Conservation (phyloP, 2,113 vertebrate species). For the Rhegmatorhina hoffmannsi region DNA sequence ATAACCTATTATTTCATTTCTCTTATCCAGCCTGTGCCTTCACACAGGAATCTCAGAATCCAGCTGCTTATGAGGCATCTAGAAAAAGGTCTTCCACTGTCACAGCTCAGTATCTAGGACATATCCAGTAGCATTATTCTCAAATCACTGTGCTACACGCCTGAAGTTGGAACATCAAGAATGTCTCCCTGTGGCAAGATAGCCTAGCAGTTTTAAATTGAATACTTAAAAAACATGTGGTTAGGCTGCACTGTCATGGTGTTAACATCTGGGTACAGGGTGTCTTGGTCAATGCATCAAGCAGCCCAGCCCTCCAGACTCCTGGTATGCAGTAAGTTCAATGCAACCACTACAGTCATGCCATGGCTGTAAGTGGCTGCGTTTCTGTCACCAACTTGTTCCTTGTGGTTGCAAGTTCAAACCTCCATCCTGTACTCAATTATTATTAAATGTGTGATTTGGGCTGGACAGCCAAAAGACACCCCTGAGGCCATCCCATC, state of each 20-base stretch:
- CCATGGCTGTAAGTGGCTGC: neutral
- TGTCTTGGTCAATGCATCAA: neutral
- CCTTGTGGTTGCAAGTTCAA: neutral
- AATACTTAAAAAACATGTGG: neutral
- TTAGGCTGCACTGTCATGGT: neutral
- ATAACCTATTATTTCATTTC: neutral
- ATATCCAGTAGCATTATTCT: slow-evolving; percentile 8
- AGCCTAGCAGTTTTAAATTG: neutral
- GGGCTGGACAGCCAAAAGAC: neutral
- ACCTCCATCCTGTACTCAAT: neutral
- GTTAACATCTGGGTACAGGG: neutral
- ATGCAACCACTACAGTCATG: neutral
- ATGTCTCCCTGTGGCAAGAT: neutral
- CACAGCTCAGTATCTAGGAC: slow-evolving; percentile 18
- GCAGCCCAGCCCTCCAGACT: neutral
- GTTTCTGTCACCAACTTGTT: neutral
- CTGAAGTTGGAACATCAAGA: neutral
- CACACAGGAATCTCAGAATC: neutral
- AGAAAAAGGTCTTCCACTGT: neutral
- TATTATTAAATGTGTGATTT: neutral
- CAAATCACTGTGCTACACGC: neutral
- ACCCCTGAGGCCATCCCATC: neutral
- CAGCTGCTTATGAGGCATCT: neutral
- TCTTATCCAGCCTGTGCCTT: neutral
- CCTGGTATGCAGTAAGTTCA: neutral